phyloP scores from a whole-genome alignment of 2,888 invertebrate species.

The Drosophila tripunctata region DNA sequence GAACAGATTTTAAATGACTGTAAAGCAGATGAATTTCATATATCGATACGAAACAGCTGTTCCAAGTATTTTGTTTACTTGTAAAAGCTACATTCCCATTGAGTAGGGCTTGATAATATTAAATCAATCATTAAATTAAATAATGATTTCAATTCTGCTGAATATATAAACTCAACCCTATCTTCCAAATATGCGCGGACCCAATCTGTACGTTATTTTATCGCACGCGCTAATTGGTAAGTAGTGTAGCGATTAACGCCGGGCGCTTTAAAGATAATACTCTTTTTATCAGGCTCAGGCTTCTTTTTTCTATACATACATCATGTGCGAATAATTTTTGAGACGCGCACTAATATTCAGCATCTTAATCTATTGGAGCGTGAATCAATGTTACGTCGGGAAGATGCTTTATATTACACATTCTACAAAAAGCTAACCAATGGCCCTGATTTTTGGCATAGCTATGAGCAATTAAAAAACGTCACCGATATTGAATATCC shows the following conservation, averaged over 20 bases:
- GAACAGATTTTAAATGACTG: no score
- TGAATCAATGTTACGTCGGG: conserved; percentile 93
- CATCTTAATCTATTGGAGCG: conserved; percentile 91
- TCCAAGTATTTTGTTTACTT: conserved; percentile 39
- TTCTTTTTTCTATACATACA: conserved; percentile 87
- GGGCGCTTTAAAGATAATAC: conserved; percentile 11
- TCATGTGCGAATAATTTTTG: conserved; percentile 90
- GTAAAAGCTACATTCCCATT: conserved; percentile 21
- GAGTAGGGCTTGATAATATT: conserved; percentile 6
- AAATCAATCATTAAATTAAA: conserved; percentile 36
- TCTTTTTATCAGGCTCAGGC: conserved; percentile 85
- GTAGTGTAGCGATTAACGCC: conserved; percentile 27
- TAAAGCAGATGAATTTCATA: no score
- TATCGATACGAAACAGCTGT: conserved; percentile 42
- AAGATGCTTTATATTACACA: conserved; percentile 95
- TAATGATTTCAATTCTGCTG: conserved; percentile 45
- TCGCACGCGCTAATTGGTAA: conserved; percentile 83
- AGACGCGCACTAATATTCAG: conserved; percentile 93
- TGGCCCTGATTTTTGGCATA: conserved; percentile 87
- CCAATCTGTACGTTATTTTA: conserved; percentile 75
- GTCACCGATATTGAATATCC: conserved; percentile 93
- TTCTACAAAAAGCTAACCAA: conserved; percentile 93
- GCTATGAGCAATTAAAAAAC: conserved; percentile 87
- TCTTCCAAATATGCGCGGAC: conserved; percentile 77
- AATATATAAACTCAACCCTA: conserved; percentile 26